Evolutionary conservation across 1,140 invertebrate genomes (phyloP).

Genomic region (Drosophila sulfurigaster): DNA sequence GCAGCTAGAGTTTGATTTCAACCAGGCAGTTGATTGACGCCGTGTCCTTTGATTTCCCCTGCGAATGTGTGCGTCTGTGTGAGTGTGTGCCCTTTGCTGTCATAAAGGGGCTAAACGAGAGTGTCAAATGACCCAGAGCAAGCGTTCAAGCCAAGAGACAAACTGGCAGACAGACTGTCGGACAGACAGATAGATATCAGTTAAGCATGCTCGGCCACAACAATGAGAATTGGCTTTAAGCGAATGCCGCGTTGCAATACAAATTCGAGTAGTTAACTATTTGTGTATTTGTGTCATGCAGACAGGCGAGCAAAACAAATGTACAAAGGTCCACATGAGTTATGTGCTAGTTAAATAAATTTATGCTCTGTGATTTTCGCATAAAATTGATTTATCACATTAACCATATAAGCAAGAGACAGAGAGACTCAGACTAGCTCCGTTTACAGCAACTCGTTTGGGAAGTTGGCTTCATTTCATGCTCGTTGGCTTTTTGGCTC

Average conservation of each 20-base stretch:
- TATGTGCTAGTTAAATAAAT: slow-evolving; percentile 82
- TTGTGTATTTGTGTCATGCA: slow-evolving; percentile 3
- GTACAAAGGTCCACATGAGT: slow-evolving; percentile 61
- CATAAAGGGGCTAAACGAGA: slow-evolving; percentile 43
- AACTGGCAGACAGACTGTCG: background rate
- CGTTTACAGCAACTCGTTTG: background rate
- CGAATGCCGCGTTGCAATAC: slow-evolving; percentile 13
- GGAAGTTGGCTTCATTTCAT: slow-evolving; percentile 78
- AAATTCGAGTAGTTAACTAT: slow-evolving; percentile 29
- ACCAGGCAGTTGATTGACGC: slow-evolving; percentile 36
- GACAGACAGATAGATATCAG: slow-evolving; percentile 10
- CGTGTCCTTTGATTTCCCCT: slow-evolving; percentile 50
- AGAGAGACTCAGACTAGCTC: slow-evolving; percentile 26
- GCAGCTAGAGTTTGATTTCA: slow-evolving; percentile 24
- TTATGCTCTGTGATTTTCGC: slow-evolving; percentile 82
- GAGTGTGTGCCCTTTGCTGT: slow-evolving; percentile 14
- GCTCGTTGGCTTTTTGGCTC: slow-evolving; percentile 81
- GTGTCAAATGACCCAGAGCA: slow-evolving; percentile 48
- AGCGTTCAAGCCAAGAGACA: background rate
- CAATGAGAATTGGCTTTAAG: slow-evolving; percentile 32
- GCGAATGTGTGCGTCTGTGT: slow-evolving; percentile 9
- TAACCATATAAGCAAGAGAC: slow-evolving; percentile 57
- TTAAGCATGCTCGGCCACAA: slow-evolving; percentile 1
- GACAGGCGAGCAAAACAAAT: slow-evolving; percentile 28
- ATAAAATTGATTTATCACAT: slow-evolving; percentile 84